Evolutionary conservation across 2,888 invertebrate genomes (phyloP).

Genomic region (Chaitophorus viminalis): DNA sequence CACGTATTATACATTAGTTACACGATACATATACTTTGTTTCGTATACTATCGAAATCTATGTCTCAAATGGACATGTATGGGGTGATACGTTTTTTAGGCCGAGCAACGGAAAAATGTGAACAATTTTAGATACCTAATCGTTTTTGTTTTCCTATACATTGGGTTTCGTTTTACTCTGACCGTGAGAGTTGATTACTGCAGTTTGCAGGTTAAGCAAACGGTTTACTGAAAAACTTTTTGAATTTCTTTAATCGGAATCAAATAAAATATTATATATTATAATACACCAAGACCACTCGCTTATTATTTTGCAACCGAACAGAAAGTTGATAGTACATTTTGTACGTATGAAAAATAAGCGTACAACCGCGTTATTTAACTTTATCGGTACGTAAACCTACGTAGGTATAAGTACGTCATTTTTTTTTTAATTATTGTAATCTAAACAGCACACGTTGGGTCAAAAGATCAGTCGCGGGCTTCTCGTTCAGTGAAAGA

Average conservation of each 20-base stretch:
- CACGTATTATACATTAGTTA: background rate
- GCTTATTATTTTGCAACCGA: background rate
- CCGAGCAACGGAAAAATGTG: background rate
- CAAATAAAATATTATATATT: background rate
- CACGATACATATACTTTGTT: background rate
- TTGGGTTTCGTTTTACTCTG: background rate
- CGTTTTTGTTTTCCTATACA: background rate
- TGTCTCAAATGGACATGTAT: background rate
- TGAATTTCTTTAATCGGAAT: background rate
- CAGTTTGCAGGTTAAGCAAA: too few relatives aligned
- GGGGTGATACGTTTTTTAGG: background rate
- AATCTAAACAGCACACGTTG: background rate
- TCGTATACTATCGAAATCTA: background rate
- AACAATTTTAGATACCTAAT: conserved; percentile 26
- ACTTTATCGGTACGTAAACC: background rate
- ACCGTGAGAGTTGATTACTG: too few relatives aligned
- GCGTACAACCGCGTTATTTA: too few relatives aligned
- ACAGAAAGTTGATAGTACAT: background rate
- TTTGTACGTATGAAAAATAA: too few relatives aligned
- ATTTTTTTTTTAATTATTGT: background rate
- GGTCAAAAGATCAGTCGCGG: background rate
- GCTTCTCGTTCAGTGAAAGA: background rate
- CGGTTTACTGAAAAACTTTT: background rate
- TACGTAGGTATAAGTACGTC: background rate
- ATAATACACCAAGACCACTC: background rate